Percentiles rank a stretch among this genome's conserved stretches.
Evolutionary conservation across 2,113 vertebrate species (phyloP).

Genomic region (Emydocephalus ijimae): DNA sequence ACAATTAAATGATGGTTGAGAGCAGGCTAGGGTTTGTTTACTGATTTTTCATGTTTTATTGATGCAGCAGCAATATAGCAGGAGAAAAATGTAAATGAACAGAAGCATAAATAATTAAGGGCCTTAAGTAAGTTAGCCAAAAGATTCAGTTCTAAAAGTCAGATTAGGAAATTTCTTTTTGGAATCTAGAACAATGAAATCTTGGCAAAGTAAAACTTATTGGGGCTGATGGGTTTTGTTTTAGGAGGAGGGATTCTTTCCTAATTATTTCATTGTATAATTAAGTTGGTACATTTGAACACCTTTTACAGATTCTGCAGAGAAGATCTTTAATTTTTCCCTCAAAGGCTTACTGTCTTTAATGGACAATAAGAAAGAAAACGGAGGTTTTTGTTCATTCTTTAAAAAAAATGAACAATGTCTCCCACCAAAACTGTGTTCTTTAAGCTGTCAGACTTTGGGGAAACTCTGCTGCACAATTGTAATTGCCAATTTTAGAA

Average conservation of each 20-base stretch:
- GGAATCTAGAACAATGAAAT: background rate
- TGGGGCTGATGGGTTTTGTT: background rate
- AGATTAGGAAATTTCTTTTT: background rate
- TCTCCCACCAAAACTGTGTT: background rate
- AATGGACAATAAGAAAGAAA: background rate
- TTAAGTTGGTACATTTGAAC: background rate
- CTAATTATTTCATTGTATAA: background rate
- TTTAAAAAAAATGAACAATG: background rate
- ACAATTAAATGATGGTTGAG: background rate
- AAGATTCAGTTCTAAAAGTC: background rate
- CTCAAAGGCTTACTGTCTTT: background rate
- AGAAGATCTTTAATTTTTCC: background rate
- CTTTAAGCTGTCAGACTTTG: background rate
- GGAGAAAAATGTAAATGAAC: background rate
- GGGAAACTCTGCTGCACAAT: background rate
- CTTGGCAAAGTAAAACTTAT: background rate
- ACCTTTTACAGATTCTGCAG: background rate
- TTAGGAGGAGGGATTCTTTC: background rate
- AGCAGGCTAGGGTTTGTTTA: background rate
- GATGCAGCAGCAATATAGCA: background rate
- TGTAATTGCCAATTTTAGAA: background rate
- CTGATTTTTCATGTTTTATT: background rate
- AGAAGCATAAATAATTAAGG: background rate
- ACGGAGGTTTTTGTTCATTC: background rate
- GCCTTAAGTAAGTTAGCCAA: background rate